A percentile compares a stretch with the other conserved stretches of the same genome.
These are phyloP conservation scores for Aleadryas rufinucha DNA, from an alignment of 2,113 vertebrate species.

Conservation along the genomic window DNA sequence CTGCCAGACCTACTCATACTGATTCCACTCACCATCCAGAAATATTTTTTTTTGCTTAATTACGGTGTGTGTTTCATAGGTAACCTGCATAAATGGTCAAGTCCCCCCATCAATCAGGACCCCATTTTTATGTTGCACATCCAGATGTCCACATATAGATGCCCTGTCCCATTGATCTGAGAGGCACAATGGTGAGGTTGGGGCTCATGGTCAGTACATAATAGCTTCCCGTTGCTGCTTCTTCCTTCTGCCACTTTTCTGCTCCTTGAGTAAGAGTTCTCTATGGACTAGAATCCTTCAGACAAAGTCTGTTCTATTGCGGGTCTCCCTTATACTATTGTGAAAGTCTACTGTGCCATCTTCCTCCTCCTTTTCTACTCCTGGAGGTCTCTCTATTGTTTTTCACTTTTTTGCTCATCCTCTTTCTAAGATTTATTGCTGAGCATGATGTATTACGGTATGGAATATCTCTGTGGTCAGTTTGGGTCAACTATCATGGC, in stretches of 20 bases:
- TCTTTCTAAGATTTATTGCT: background rate
- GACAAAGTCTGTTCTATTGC: background rate
- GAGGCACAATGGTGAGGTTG: fast-evolving
- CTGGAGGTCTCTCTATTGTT: background rate
- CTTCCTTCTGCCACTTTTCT: background rate
- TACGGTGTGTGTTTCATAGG: background rate
- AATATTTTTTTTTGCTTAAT: background rate
- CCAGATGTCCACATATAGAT: too few relatives aligned
- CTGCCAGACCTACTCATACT: background rate
- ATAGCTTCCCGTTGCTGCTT: background rate
- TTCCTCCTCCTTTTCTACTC: background rate
- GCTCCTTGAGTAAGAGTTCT: background rate
- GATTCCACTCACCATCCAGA: background rate
- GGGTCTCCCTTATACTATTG: background rate
- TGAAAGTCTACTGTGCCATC: background rate
- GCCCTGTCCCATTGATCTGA: background rate
- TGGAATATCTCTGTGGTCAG: background rate
- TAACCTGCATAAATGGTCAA: background rate
- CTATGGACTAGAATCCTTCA: background rate
- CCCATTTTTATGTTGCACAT: background rate
- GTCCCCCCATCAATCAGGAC: fast-evolving
- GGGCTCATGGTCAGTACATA: background rate
- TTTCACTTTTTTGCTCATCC: fast-evolving
- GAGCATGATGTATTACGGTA: background rate
- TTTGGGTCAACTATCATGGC: background rate